Evolutionary conservation across 1,140 invertebrate species (phyloP).

Genomic region (Ylistrum balloti): DNA sequence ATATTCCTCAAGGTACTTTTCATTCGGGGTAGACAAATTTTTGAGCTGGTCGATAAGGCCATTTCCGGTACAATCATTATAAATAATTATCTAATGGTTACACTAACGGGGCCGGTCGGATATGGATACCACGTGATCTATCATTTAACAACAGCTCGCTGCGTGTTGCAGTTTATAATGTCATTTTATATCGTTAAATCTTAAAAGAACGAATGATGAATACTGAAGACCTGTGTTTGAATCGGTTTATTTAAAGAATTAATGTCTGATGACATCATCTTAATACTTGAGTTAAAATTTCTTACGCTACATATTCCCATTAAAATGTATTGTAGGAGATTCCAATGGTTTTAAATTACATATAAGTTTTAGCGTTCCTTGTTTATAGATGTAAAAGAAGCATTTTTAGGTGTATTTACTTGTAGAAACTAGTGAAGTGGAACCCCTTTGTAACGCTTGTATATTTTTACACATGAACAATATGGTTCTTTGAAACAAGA

Average conservation of each 20-base stretch:
- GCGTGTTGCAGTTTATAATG: neutral
- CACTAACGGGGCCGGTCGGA: neutral
- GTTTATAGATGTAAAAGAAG: neutral
- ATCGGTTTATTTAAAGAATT: neutral
- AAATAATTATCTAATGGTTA: neutral
- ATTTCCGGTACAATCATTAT: conserved; percentile 3
- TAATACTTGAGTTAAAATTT: neutral
- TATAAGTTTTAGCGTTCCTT: neutral
- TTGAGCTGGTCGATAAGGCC: neutral
- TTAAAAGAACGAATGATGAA: neutral
- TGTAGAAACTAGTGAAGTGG: neutral
- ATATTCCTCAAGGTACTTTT: neutral
- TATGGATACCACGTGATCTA: conserved; percentile 7
- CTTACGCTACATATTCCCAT: neutral
- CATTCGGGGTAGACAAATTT: conserved; percentile 7
- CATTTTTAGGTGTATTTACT: neutral
- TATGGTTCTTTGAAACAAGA: neutral
- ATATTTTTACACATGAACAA: neutral
- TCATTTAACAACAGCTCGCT: conserved; percentile 12
- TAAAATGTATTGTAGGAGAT: neutral
- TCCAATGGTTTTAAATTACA: neutral
- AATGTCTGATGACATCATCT: neutral
- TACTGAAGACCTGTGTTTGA: neutral
- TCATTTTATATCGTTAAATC: neutral
- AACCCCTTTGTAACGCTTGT: neutral